Evolutionary conservation across 1,140 invertebrate species (phyloP).

Genomic region (Lepidurus arcticus): DNA sequence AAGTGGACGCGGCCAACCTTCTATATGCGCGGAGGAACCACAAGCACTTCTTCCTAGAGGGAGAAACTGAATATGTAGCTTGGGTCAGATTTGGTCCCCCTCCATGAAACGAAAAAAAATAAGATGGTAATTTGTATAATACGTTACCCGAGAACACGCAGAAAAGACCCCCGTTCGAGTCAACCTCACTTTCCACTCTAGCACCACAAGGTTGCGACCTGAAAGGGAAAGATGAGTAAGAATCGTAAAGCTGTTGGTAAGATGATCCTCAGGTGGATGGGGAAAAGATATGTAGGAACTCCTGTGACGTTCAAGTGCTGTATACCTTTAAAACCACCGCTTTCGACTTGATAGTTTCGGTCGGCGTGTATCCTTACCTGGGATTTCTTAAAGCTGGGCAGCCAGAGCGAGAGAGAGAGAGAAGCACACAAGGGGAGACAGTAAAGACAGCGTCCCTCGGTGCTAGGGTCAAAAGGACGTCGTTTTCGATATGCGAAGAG

Average conservation of each 20-base stretch:
- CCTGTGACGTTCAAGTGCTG: background rate
- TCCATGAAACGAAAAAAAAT: background rate
- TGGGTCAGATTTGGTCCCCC: background rate
- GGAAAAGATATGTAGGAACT: background rate
- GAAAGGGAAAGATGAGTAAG: background rate
- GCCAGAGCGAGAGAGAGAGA: background rate
- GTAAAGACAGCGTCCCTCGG: background rate
- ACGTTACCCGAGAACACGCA: too few relatives aligned
- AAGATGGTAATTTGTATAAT: background rate
- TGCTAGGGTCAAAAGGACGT: constrained; percentile 9
- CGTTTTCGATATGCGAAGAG: constrained; percentile 18
- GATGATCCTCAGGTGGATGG: constrained; percentile 20
- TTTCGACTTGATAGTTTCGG: background rate
- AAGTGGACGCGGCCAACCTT: background rate
- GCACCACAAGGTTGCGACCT: background rate
- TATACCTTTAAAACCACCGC: background rate
- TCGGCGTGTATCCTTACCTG: background rate
- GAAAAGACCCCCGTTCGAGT: background rate
- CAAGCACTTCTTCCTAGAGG: too few relatives aligned
- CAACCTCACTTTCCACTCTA: background rate
- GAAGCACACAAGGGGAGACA: background rate
- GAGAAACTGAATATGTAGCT: too few relatives aligned
- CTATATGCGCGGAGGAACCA: background rate
- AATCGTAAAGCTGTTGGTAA: background rate
- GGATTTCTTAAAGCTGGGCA: constrained; percentile 14